A percentile compares a stretch with the other conserved stretches of the same genome.
Conservation (phyloP, 1,140 invertebrate genomes). For the Pachyrhynchus sulphureomaculatus region DNA sequence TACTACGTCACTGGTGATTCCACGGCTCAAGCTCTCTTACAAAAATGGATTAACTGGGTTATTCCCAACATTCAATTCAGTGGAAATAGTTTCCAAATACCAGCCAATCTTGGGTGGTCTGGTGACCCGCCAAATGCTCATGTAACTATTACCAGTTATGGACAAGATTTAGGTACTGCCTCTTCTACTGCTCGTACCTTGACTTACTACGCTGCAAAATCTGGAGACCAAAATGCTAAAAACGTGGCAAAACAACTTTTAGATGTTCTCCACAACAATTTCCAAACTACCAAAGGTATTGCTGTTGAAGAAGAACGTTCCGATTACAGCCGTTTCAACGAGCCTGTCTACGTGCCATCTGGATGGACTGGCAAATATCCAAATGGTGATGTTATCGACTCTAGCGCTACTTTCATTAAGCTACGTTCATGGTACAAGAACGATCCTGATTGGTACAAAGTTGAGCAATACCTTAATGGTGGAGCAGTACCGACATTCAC, state of each 20-base stretch:
- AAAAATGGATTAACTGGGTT: conserved; percentile 29
- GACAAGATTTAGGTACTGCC: conserved; percentile 27
- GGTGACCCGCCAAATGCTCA: conserved; percentile 28
- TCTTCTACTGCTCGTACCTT: conserved; percentile 27
- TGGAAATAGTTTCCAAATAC: conserved; percentile 19
- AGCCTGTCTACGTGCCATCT: conserved; percentile 22
- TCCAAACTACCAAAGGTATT: conserved; percentile 22
- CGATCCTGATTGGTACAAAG: conserved; percentile 30
- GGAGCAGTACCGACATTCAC: conserved; percentile 23
- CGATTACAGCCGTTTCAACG: conserved; percentile 27
- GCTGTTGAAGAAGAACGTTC: conserved; percentile 7
- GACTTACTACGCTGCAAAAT: conserved; percentile 32
- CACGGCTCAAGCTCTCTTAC: conserved; percentile 19
- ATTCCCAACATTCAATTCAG: conserved; percentile 13
- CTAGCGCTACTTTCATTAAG: conserved; percentile 29
- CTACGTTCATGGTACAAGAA: conserved; percentile 34
- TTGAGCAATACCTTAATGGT: conserved; percentile 26
- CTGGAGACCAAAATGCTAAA: conserved; percentile 22
- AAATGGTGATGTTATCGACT: conserved; percentile 34
- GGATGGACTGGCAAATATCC: conserved; percentile 32
- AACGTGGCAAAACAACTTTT: conserved; percentile 28
- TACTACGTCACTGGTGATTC: conserved; percentile 33
- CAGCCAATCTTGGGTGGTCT: conserved; percentile 18
- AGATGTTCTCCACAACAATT: conserved; percentile 18
- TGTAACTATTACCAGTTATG: conserved; percentile 13